Base-by-base conservation (phyloP, 2,113 vertebrate species). In the Anser brachyrhynchus region DNA sequence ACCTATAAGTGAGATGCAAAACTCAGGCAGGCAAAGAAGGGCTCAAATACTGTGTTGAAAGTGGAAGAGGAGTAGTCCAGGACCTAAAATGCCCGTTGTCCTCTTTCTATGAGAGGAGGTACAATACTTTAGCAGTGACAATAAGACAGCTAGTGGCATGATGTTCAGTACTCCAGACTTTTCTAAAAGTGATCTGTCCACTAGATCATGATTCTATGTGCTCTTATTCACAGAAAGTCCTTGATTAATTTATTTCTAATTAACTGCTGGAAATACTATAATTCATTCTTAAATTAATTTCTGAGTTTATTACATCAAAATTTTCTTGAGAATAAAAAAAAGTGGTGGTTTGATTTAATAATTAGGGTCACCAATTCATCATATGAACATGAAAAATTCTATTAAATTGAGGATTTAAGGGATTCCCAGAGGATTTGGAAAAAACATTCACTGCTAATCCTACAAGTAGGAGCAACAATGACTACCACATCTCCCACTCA, bases 301-400 rank as follows among this genome's bases (percentile, higher is more conserved):
- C 41, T 55, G 7, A 44, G 5, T 19, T 81, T 64, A 59, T 25
- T 74, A 8, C 1, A 33, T 61, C 4, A 15, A 5, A 1, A 0
- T 51, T 14, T 59, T 10, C 29, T 46, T 64, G 55, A 58, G n/a
- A 74, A 74, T 39, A 65, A 69, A 92, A 87, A 21, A 0, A 6
- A 55, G 5, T 18, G 61, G 22, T 54, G 19, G 5, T 62, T 78
- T 71, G 64, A 2, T 44, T 88, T 51, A 59, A 41, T 62, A 77
- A 78, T 81, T 64, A 2, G 3, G 1, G 13, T 49, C 1, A 3
- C 5, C 7, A 64, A 11, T 81, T 81, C n/a, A 74, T 39, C 12
- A 43, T 43, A 58, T 0, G 3, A 72, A 76, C 71, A 57, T 23
- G 23, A 72, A 81, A 70, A 89, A 64, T 6, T 77, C 13, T 44